Base-by-base conservation (phyloP, 1,140 invertebrate species). In the Matsumurasca onukii region DNA sequence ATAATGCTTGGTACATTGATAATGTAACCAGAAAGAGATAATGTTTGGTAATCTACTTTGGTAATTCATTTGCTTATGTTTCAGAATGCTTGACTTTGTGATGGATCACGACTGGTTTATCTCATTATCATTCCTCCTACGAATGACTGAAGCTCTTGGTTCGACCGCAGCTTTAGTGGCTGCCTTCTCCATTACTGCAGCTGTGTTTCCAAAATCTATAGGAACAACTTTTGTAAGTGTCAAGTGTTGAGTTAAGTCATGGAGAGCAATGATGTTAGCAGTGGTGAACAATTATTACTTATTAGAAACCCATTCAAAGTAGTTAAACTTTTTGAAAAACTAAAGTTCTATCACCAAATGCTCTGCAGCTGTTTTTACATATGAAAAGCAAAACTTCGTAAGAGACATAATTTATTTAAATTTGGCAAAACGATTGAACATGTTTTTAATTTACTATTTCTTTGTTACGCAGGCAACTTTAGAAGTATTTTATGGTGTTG, bases 401-500 rank as follows among this genome's bases (percentile, higher is more conserved):
- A n/a, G n/a, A n/a, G n/a, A n/a, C n/a, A n/a, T n/a, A n/a, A n/a
- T n/a, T n/a, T n/a, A n/a, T n/a, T n/a, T n/a, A n/a, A n/a, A n/a
- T n/a, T n/a, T n/a, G n/a, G n/a, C n/a, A n/a, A n/a, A n/a, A n/a
- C n/a, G n/a, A n/a, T 52, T 67, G 17, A 67, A 5, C 25, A 39
- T 31, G 3, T 24, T 29, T 55, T 25, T 29, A 22, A 25, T 52
- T 63, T 13, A 66, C 12, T 31, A 12, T 59, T 57, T 66, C 17
- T 69, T 48, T n/a, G n/a, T 68, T 27, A 75, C 73, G 31, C 69
- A 86, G 85, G 85, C 86, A 0, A 78, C 82, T 3, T 75, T 88
- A 68, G 87, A 88, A 76, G 85, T 84, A 9, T 87, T 86, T 73
- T 86, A 84, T 74, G 87, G 86, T 15, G 69, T 88, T 2, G 87